phyloP scores from a whole-genome alignment of 2,797 vertebrate genomes.

The Lutra lutra region DNA sequence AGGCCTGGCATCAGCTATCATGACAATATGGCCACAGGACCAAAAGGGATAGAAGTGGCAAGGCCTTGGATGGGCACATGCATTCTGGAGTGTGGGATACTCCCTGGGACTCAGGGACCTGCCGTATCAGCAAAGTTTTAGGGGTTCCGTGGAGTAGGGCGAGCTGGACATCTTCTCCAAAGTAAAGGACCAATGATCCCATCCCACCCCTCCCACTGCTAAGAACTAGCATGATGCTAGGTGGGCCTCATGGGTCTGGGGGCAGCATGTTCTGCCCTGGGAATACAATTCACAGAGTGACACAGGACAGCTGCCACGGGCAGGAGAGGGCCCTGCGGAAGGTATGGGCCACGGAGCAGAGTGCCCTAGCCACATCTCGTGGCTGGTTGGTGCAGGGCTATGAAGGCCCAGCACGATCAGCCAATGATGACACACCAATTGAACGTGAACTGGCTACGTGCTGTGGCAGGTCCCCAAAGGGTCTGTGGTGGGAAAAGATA shows the following conservation, averaged over 20 bases:
- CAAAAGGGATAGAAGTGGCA: background rate
- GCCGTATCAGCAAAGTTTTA: background rate
- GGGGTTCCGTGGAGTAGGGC: background rate
- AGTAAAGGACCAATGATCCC: accelerated
- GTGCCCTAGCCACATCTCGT: background rate
- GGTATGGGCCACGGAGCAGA: accelerated
- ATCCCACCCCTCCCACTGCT: accelerated
- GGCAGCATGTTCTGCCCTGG: accelerated
- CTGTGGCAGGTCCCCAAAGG: background rate
- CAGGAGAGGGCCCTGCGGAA: background rate
- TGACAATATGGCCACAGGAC: background rate
- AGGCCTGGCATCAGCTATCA: background rate
- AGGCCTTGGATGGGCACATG: too few relatives aligned
- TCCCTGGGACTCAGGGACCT: background rate
- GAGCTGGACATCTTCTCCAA: background rate
- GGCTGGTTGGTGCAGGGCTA: background rate
- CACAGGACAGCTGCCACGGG: background rate
- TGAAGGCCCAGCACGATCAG: accelerated
- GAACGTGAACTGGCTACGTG: background rate
- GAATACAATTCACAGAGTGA: background rate
- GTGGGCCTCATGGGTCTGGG: background rate
- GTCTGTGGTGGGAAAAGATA: background rate
- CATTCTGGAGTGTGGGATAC: too few relatives aligned
- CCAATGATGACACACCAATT: background rate
- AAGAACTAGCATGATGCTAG: background rate